These are phyloP conservation scores for Megatriorchis doriae DNA, from an alignment of 2,113 vertebrate genomes.

Conservation along the genomic window DNA sequence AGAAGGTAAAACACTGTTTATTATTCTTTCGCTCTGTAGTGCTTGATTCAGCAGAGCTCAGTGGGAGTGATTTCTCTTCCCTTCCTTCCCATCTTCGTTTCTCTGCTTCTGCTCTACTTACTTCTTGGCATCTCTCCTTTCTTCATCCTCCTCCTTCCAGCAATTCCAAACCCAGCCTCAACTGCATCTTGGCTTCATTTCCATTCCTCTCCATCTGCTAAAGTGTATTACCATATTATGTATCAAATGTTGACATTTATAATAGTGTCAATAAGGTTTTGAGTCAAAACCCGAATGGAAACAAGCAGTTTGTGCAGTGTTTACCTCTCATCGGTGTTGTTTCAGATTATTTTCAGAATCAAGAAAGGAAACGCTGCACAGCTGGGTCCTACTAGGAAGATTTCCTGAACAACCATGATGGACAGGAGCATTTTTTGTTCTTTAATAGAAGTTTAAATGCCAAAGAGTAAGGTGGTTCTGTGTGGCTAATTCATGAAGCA, in stretches of 20 bases:
- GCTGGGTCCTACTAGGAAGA: not conserved
- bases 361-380: not conserved
- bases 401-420: not conserved
- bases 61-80: not conserved
- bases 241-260: constrained; percentile 47
- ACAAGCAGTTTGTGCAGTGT: not conserved
- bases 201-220: constrained; percentile 33
- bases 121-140: constrained; percentile 28
- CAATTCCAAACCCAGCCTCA: not conserved
- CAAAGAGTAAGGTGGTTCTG: not conserved
- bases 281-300: constrained; percentile 7
- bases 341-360: constrained; percentile 1
- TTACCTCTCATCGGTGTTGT: not conserved
- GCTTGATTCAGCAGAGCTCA: not conserved
- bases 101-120: constrained; percentile 35
- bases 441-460: not conserved
- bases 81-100: not conserved
- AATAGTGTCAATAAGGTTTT: constrained; percentile 26
- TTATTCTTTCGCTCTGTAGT: not conserved
- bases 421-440: not conserved
- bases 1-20: not conserved
- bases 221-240: constrained; percentile 17
- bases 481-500: not conserved
- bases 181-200: constrained; percentile 23
- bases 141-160: not conserved